Evolutionary conservation across 2,888 invertebrate species (phyloP), one percentile per base, ranked within the genome.

Genomic region (Sialis lutaria): DNA sequence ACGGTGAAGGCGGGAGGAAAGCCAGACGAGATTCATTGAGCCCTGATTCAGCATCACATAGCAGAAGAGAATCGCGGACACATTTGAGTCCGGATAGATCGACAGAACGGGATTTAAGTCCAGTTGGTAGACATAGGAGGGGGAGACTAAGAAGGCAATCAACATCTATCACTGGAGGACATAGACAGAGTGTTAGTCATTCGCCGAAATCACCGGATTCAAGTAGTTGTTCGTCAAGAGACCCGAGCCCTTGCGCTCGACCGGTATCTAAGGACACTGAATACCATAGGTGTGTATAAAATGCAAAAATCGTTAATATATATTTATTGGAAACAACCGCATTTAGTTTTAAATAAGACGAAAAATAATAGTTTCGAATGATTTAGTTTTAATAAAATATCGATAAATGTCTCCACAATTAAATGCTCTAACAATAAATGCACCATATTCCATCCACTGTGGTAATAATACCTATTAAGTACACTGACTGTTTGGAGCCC

Each of bases 21-120:
- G 83, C 85, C 0, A 71, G 89, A 13, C 72, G 89, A 41, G 91
- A 91, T 60, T 89, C 89, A 0, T 64, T 91, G n/a, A 89, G 88
- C 52, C 90, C 90, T 0, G 90, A 91, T 62, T 89, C 89, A 51
- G 89, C 90, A 4, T 82, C 84, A 48, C 60, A 82, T 46, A 70
- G 78, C 34, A 67, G 81, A 4, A 72, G 87, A 40, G 83, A 88
- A 53, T 88, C 88, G 1, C 72, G 82, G 35, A 76, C 82, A 0
- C 84, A 84, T 60, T 61, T 87, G 44, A 86, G 86, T 53, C 87
- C 88, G 0, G 88, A 87, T 58, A 72, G 86, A 47, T 77, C 77
- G 45, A 79, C 81, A n/a, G 84, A 83, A 53, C 74, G 86, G 7
- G 88, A 88, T 53, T 70, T 82, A 49, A 87, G 86, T 59, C 87